Conservation (phyloP, 1,140 invertebrate species). For the Vanessa tameamea region DNA sequence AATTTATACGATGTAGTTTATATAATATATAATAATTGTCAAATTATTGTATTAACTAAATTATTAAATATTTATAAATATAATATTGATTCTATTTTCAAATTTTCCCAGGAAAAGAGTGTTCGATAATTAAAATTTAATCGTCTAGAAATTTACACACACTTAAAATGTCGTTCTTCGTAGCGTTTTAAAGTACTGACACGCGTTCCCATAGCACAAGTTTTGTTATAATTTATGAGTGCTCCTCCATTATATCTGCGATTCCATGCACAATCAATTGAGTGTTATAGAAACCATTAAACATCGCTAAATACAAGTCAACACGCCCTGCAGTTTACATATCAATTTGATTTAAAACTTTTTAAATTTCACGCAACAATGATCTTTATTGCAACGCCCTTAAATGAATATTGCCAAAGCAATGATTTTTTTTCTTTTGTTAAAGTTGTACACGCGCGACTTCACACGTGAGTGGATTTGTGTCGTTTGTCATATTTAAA, state of each 20-base stretch:
- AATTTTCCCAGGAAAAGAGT: background rate
- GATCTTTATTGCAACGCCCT: constrained; percentile 19
- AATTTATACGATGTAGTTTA: background rate
- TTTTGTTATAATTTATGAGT: constrained; percentile 59
- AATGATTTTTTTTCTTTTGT: constrained; percentile 40
- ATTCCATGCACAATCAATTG: constrained; percentile 70
- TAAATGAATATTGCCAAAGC: constrained; percentile 24
- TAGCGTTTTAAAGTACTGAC: constrained; percentile 51
- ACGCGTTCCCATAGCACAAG: constrained; percentile 56
- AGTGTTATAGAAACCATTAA: constrained; percentile 74
- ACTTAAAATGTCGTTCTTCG: constrained; percentile 44
- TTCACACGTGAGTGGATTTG: constrained; percentile 73
- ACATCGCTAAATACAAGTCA: constrained; percentile 63
- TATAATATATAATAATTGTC: background rate
- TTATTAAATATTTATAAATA: background rate
- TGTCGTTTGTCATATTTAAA: constrained; percentile 74
- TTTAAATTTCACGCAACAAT: constrained; percentile 27
- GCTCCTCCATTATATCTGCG: constrained; percentile 45
- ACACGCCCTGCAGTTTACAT: constrained; percentile 70
- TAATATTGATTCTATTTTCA: background rate
- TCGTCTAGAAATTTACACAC: constrained; percentile 42
- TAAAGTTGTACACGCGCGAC: constrained; percentile 56
- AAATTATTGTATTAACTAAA: too few species aligned
- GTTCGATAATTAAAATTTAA: constrained; percentile 32
- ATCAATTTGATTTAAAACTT: constrained; percentile 62